phyloP scores from a whole-genome alignment of 1,140 invertebrate genomes.

The Drosophila dunni region DNA sequence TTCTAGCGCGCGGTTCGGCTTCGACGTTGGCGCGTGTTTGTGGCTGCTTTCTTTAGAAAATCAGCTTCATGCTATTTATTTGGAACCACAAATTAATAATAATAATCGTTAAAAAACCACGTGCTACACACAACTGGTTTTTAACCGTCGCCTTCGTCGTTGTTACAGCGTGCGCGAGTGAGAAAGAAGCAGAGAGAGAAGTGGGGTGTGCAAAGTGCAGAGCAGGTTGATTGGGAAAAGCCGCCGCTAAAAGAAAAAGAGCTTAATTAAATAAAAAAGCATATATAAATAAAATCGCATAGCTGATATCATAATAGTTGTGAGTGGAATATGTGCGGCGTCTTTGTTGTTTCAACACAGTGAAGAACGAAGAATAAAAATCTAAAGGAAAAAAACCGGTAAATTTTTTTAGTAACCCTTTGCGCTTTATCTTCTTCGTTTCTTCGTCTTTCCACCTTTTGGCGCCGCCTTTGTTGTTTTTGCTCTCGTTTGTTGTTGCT shows the following conservation, averaged over 20 bases:
- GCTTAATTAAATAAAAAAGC: constrained; percentile 9
- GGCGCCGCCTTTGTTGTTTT: constrained; percentile 39
- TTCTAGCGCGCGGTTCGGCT: constrained; percentile 41
- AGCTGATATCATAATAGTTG: constrained; percentile 15
- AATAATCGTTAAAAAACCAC: constrained; percentile 2
- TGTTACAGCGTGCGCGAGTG: neutral
- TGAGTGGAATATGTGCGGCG: constrained; percentile 39
- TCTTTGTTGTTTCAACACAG: constrained; percentile 7
- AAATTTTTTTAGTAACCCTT: constrained; percentile 45
- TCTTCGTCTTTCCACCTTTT: constrained; percentile 51
- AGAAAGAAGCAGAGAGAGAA: neutral
- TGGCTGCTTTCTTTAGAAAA: constrained; percentile 33
- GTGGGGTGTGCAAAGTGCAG: constrained; percentile 24
- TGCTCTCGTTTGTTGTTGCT: constrained; percentile 31
- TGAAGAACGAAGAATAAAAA: constrained; percentile 11
- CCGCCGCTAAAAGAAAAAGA: constrained; percentile 17
- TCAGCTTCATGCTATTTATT: constrained; percentile 35
- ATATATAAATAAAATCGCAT: neutral
- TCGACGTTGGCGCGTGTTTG: constrained; percentile 33
- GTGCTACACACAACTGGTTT: constrained; percentile 6
- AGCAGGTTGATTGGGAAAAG: constrained; percentile 16
- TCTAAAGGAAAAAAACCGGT: constrained; percentile 61
- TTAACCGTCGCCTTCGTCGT: constrained; percentile 17
- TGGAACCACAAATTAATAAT: constrained; percentile 38
- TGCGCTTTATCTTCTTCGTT: constrained; percentile 26